Conservation (phyloP, 2,888 invertebrate species). For the Eristalis intricaria region DNA sequence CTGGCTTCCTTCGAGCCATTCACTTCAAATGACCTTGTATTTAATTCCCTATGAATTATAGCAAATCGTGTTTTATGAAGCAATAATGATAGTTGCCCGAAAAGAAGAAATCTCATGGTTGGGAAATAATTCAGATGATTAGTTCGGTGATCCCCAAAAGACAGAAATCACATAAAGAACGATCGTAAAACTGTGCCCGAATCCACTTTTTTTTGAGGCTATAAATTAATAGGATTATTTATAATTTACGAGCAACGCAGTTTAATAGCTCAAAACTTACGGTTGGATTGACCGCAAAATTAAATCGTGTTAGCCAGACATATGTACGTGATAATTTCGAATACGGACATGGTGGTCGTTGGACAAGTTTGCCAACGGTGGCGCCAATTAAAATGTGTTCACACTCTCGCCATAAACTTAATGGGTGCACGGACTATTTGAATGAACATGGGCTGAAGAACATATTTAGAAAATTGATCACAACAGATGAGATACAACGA, state of each 20-base stretch:
- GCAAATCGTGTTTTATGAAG: not conserved
- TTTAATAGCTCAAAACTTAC: not conserved
- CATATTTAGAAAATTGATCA: no score
- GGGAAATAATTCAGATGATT: not conserved
- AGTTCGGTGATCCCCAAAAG: not conserved
- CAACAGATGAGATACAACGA: no score
- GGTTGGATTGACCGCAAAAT: constrained; percentile 1
- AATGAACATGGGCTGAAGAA: not conserved
- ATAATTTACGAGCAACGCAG: not conserved
- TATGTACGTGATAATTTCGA: not conserved
- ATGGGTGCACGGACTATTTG: not conserved
- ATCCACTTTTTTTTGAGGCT: not conserved
- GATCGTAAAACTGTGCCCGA: not conserved
- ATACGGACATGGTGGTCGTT: not conserved
- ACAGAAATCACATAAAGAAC: not conserved
- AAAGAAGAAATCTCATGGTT: not conserved
- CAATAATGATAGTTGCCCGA: not conserved
- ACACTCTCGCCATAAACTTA: not conserved
- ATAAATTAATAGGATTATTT: not conserved
- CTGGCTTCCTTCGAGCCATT: not conserved
- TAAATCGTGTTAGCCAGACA: not conserved
- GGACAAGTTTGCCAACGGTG: not conserved
- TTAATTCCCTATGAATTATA: not conserved
- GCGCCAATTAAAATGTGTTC: not conserved
- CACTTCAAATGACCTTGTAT: not conserved